Evolutionary conservation across 2,113 vertebrate genomes (phyloP).

Genomic region (Psilopsiagon aurifrons): DNA sequence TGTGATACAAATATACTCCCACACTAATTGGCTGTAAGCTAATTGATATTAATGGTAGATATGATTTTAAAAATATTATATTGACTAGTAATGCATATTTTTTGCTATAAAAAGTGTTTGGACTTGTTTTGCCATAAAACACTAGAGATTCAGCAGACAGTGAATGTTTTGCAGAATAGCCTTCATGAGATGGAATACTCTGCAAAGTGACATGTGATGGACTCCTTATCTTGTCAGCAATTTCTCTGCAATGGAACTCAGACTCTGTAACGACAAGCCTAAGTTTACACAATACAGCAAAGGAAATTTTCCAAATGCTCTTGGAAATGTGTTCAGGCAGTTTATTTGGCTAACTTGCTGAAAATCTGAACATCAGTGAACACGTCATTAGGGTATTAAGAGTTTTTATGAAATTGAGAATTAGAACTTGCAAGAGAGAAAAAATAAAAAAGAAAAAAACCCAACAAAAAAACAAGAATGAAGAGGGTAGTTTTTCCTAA

Average conservation of each 20-base stretch:
- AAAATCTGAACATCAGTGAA: not conserved
- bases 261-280: not conserved
- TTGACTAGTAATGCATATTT: not conserved
- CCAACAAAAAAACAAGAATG: not conserved
- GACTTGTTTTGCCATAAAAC: not conserved
- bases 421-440: not conserved
- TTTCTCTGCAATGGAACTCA: not conserved
- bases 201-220: not conserved
- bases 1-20: not conserved
- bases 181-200: not conserved
- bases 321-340: not conserved
- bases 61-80: not conserved
- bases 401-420: not conserved
- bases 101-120: not conserved
- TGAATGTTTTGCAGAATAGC: not conserved
- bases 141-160: not conserved
- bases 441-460: not conserved
- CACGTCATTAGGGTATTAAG: not conserved
- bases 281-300: not conserved
- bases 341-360: not conserved
- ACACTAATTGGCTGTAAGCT: not conserved
- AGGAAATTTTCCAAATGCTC: not conserved
- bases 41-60: not conserved
- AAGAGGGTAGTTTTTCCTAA: not conserved
- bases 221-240: not conserved